Conservation (phyloP, 2,113 vertebrate species). For the Salminus brasiliensis region DNA sequence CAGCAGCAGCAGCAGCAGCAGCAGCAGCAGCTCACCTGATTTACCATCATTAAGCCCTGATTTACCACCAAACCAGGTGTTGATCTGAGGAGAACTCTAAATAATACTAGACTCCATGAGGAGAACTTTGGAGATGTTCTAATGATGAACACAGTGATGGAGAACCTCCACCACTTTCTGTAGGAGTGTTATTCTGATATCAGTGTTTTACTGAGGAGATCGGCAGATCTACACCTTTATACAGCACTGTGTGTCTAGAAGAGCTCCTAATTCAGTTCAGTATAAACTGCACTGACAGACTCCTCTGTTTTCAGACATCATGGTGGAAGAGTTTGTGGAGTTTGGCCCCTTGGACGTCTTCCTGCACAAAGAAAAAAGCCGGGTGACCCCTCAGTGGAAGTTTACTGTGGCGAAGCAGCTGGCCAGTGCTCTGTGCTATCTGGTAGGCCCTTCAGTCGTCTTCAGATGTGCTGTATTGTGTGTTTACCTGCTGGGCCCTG, state of each 20-base stretch:
- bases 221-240: too few relatives aligned
- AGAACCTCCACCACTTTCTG: too few relatives aligned
- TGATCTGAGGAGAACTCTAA: too few relatives aligned
- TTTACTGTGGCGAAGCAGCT: slow-evolving; percentile 88
- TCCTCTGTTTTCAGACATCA: slow-evolving; percentile 78
- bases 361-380: slow-evolving; percentile 79
- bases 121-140: too few relatives aligned
- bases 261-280: neutral
- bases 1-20: too few relatives aligned
- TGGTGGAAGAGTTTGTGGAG: slow-evolving; percentile 92
- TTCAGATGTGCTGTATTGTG: neutral
- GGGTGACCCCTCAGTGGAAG: slow-evolving; percentile 85
- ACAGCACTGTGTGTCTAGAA: neutral
- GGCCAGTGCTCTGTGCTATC: slow-evolving; percentile 89
- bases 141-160: too few relatives aligned
- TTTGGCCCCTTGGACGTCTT: slow-evolving; percentile 91
- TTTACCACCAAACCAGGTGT: too few relatives aligned
- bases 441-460: slow-evolving; percentile 73
- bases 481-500: neutral
- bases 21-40: too few relatives aligned
- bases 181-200: too few relatives aligned
- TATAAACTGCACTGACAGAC: neutral
- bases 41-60: too few relatives aligned
- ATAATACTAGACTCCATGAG: too few relatives aligned
- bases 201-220: too few relatives aligned